Conservation (phyloP, 1,140 invertebrate species). For the Drosophila azteca region DNA sequence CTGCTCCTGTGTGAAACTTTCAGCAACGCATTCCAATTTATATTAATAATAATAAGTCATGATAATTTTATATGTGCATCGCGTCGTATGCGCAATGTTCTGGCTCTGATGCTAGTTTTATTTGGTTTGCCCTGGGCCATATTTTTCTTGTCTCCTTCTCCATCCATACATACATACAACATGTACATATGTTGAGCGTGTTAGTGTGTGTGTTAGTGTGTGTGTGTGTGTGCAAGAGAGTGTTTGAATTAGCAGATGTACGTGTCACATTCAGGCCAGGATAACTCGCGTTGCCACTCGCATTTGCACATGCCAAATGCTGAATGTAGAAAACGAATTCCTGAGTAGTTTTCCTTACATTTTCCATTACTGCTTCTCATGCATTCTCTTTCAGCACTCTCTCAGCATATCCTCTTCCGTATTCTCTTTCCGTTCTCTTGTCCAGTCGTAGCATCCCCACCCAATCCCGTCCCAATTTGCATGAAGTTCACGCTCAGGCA, state of each 20-base stretch:
- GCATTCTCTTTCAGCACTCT: slow-evolving; percentile 40
- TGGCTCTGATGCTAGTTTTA: neutral
- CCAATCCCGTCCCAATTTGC: slow-evolving; percentile 38
- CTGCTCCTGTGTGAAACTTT: slow-evolving; percentile 14
- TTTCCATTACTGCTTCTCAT: slow-evolving; percentile 49
- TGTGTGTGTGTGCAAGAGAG: slow-evolving; percentile 16
- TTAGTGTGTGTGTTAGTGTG: too few species aligned
- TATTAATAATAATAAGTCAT: slow-evolving; percentile 45
- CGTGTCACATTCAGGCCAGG: slow-evolving; percentile 34
- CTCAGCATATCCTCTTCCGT: slow-evolving; percentile 2
- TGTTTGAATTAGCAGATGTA: slow-evolving; percentile 52
- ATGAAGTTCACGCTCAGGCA: slow-evolving; percentile 34
- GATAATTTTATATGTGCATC: slow-evolving; percentile 43
- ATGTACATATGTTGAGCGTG: too few species aligned
- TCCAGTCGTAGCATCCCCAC: neutral
- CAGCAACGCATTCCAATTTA: slow-evolving; percentile 30
- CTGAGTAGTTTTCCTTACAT: slow-evolving; percentile 46
- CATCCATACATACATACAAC: neutral
- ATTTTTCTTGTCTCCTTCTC: neutral
- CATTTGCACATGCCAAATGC: slow-evolving; percentile 33
- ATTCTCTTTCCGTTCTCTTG: slow-evolving; percentile 27
- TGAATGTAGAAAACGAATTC: slow-evolving; percentile 45
- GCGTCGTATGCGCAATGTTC: slow-evolving; percentile 47
- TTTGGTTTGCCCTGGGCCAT: neutral
- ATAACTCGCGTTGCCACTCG: slow-evolving; percentile 33